Evolutionary conservation across 64 coral and sea anemone genomes (phyloP), one percentile per base, ranked within the genome.

Genomic region (Astreopora myriophthalma): DNA sequence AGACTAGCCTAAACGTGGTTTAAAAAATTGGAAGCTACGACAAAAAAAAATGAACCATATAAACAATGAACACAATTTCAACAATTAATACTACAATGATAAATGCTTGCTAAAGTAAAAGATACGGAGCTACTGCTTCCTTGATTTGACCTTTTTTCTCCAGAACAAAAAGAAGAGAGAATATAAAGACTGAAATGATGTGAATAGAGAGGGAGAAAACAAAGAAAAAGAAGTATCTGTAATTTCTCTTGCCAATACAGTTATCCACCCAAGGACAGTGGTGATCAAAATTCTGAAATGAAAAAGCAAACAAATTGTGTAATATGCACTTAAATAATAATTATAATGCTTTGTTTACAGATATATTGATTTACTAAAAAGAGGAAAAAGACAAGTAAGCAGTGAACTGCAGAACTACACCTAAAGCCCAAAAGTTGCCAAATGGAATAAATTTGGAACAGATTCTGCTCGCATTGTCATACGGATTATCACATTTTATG

Each of bases 261-360:
- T 98, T 98, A 32, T 99, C 97, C 12, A 99, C 97, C 97, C 97
- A 99, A 13, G 97, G 97, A 31, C 97, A 99, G 31, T 99, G 97
- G 74, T 99, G 97, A 64, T 99, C 97, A 93, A 99, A 99, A 77
- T 87, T 95, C 97, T 99, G 91, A 33, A 44, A 85, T 20, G 4
- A 63, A 36, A 82, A 63, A n/a, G 7, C 34, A 11, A 22, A 64
- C 8, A 10, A 55, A 55, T 55, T 16, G 35, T 38, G 7, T 6
- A 23, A 24, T 31, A 3, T 3, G 24, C 35, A 19, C 10, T 42
- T 22, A 60, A 6, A 52, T 10, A 52, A 52, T n/a, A n/a, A n/a
- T n/a, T n/a, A 52, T 10, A 55, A 55, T 13, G n/a, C n/a, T n/a
- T n/a, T n/a, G n/a, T n/a, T n/a, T n/a, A 55, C 10, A 55, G 10